Evolutionary conservation across 1,140 invertebrate species (phyloP).

Genomic region (Tetraneura akinire): DNA sequence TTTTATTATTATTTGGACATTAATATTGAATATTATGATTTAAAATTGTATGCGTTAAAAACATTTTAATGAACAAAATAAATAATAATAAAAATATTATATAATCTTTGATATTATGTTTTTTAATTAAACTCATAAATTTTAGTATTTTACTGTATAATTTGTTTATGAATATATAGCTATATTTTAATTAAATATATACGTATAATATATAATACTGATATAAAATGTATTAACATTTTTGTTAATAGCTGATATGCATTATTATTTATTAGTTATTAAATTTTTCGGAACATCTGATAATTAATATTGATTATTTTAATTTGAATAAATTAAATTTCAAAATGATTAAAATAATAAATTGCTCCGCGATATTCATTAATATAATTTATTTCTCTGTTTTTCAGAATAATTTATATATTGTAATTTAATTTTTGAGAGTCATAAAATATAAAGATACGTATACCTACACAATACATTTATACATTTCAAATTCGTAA

Average conservation of each 20-base stretch:
- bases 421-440: not conserved
- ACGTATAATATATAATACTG: too few species aligned
- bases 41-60: too few species aligned
- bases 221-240: not conserved
- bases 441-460: not conserved
- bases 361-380: conserved; percentile 25
- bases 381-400: conserved; percentile 18
- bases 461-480: not conserved
- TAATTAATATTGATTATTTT: conserved; percentile 31
- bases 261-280: conserved; percentile 16
- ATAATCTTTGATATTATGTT: too few species aligned
- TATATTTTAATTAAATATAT: too few species aligned
- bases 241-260: not conserved
- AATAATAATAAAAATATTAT: too few species aligned
- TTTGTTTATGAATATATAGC: too few species aligned
- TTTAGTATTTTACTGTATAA: too few species aligned
- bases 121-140: too few species aligned
- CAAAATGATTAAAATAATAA: conserved; percentile 40
- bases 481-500: too few species aligned
- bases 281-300: conserved; percentile 5
- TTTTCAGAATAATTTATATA: not conserved
- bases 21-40: too few species aligned
- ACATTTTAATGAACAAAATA: too few species aligned
- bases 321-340: conserved; percentile 39
- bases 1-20: too few species aligned